phyloP scores from a whole-genome alignment of 2,797 vertebrate species.

The Caiman crocodilus region DNA sequence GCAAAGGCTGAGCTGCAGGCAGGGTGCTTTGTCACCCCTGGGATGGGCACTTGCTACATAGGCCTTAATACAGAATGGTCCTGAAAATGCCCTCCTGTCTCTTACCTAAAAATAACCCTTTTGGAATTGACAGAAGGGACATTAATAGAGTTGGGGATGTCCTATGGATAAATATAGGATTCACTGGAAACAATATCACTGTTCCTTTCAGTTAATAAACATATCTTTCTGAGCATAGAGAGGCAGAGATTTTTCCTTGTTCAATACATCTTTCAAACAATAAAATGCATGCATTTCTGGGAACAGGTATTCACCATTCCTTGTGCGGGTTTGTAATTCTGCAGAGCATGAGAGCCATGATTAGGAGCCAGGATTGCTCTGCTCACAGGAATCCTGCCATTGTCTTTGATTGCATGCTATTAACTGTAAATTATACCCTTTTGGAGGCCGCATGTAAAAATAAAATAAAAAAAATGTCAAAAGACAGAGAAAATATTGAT shows the following conservation, averaged over 20 bases:
- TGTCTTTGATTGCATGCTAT: constrained; percentile 84
- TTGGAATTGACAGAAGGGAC: background rate
- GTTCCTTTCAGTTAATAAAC: background rate
- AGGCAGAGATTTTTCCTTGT: background rate
- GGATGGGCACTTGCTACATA: background rate
- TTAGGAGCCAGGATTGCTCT: constrained; percentile 76
- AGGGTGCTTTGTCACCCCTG: no score
- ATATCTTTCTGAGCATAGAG: background rate
- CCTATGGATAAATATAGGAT: background rate
- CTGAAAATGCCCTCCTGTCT: background rate
- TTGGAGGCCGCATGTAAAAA: constrained; percentile 81
- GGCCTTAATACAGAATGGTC: background rate
- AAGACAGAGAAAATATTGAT: constrained; percentile 84
- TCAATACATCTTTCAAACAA: background rate
- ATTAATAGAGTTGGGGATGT: background rate
- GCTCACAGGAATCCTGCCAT: constrained; percentile 75
- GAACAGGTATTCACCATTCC: constrained; percentile 47
- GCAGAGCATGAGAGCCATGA: constrained; percentile 64
- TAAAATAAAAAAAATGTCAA: constrained; percentile 82
- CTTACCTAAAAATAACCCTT: background rate
- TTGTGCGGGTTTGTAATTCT: constrained; percentile 43
- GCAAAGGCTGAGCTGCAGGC: no score
- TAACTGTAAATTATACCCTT: constrained; percentile 84
- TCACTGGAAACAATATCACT: rapidly evolving
- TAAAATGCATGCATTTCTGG: background rate